Evolutionary conservation across 1,140 invertebrate genomes (phyloP).

Genomic region (Tetramorium simillimum): DNA sequence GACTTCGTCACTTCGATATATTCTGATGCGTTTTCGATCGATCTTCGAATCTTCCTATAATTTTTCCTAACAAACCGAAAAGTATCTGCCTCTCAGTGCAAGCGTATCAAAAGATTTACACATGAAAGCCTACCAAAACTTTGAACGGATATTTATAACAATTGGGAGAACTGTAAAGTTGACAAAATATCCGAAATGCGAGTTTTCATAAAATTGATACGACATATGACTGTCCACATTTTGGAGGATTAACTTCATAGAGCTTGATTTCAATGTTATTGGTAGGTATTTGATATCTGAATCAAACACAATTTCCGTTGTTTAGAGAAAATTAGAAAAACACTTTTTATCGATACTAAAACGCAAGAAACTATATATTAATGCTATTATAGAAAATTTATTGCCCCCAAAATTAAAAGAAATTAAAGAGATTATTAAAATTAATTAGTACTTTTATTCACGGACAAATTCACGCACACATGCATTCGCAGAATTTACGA

Average conservation of each 20-base stretch:
- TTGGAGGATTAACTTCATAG: no score
- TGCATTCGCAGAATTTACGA: neutral
- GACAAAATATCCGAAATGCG: no score
- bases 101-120: constrained; percentile 8
- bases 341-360: neutral
- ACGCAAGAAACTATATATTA: neutral
- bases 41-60: constrained; percentile 65
- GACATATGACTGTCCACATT: no score
- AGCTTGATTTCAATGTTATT: neutral
- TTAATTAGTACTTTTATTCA: neutral
- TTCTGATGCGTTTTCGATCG: constrained; percentile 81
- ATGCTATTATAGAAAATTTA: neutral
- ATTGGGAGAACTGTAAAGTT: neutral
- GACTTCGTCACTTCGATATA: constrained; percentile 71
- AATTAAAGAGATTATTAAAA: neutral
- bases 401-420: neutral
- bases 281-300: neutral
- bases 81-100: neutral
- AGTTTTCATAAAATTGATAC: no score
- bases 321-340: neutral
- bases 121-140: neutral
- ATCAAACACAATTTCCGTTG: neutral
- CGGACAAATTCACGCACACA: neutral
- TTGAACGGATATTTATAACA: constrained; percentile 8
- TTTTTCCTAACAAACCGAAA: constrained; percentile 21